These are phyloP conservation scores for Bombus haemorrhoidalis DNA, from an alignment of 1,140 invertebrate species.

Conservation along the genomic window DNA sequence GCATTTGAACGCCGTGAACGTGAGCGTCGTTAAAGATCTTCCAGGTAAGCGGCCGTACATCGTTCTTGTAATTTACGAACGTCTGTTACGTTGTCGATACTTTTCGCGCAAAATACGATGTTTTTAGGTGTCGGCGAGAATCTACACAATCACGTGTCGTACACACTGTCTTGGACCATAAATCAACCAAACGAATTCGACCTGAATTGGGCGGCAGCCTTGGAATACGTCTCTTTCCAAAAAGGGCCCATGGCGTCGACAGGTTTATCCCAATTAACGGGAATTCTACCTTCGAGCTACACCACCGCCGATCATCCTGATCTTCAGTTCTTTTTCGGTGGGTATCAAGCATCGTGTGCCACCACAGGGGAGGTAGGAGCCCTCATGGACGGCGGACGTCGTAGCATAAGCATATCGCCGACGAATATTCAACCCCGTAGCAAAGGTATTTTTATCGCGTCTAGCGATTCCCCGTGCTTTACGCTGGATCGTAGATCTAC, in stretches of 20 bases:
- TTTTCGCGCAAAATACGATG: no score
- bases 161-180: constrained; percentile 80
- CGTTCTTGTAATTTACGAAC: not conserved
- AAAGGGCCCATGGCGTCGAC: constrained; percentile 86
- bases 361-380: constrained; percentile 82
- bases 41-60: constrained; percentile 70
- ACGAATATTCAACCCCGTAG: constrained; percentile 83
- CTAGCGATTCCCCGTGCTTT: not conserved
- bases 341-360: constrained; percentile 86
- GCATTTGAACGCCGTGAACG: constrained; percentile 81
- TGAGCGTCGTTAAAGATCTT: constrained; percentile 85
- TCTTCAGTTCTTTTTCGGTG: constrained; percentile 87
- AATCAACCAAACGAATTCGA: constrained; percentile 84
- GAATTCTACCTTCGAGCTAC: constrained; percentile 84
- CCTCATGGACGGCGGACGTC: constrained; percentile 84
- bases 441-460: constrained; percentile 72
- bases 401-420: constrained; percentile 81
- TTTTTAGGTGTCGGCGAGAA: constrained; percentile 88
- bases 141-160: constrained; percentile 89
- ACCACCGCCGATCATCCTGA: constrained; percentile 85
- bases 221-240: constrained; percentile 85
- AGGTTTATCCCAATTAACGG: constrained; percentile 85
- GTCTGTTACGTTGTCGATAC: no score
- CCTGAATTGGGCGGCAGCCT: constrained; percentile 84
- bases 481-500: no score